A percentile compares a stretch with the other conserved stretches of the same genome.
Evolutionary conservation across 2,113 vertebrate genomes (phyloP).

Genomic region (Dolichotis patagonum): DNA sequence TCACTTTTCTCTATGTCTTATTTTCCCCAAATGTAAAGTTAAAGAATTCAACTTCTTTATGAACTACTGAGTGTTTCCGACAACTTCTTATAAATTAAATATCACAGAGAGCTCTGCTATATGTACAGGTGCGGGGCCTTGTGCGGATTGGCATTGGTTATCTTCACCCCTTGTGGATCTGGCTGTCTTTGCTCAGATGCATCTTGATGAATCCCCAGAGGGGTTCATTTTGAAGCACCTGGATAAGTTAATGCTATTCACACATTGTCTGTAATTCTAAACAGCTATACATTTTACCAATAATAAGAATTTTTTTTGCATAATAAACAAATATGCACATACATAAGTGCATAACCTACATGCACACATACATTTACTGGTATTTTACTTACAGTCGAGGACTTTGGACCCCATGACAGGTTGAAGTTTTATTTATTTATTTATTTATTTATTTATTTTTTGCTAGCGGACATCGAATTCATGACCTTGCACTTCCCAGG

Average conservation of each 20-base stretch:
- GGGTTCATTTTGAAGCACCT: neutral
- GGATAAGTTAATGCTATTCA: neutral
- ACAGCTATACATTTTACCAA: neutral
- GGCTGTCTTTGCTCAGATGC: accelerated
- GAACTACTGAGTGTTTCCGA: neutral
- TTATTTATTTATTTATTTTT: no score
- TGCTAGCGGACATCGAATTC: no score
- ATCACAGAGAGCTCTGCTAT: no score
- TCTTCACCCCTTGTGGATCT: accelerated
- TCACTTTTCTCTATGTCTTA: neutral
- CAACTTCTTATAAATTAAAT: neutral
- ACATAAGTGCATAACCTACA: no score
- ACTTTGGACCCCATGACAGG: neutral
- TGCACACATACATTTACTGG: neutral
- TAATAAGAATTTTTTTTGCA: neutral
- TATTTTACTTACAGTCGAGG: neutral
- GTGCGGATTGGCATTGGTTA: accelerated
- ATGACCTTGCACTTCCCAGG: no score
- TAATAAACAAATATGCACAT: neutral
- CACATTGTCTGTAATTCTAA: neutral
- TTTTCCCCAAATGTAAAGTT: neutral
- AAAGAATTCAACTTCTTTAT: neutral
- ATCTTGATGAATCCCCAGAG: neutral
- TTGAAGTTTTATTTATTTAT: no score
- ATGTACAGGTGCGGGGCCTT: neutral